These are phyloP conservation scores for Zoroaster sp. DNA, from an alignment of 53 echinoderm and acorn worm genomes.

Conservation along the genomic window DNA sequence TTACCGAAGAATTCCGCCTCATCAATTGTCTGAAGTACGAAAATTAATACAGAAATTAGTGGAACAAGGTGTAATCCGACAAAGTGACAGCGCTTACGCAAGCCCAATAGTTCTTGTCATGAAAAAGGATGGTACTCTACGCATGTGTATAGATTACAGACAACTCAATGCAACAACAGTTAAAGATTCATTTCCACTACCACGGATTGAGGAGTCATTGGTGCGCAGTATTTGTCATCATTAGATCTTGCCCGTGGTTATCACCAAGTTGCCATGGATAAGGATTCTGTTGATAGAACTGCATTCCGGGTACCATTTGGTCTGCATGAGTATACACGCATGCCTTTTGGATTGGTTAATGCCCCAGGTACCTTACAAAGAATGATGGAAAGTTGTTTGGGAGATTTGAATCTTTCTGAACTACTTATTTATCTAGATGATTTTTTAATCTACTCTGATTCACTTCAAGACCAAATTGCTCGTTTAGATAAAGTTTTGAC, in stretches of 20 bases:
- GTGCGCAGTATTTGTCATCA: background rate
- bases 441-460: too few relatives aligned
- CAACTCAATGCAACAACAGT: constrained; percentile 53
- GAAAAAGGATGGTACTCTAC: constrained; percentile 54
- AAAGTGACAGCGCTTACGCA: constrained; percentile 56
- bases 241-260: too few relatives aligned
- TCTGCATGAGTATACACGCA: too few relatives aligned
- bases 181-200: constrained; percentile 60
- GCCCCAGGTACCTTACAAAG: too few relatives aligned
- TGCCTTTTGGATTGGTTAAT: too few relatives aligned
- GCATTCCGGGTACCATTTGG: too few relatives aligned
- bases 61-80: constrained; percentile 20
- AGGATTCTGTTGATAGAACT: too few relatives aligned
- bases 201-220: constrained; percentile 52
- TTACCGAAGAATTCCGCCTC: constrained; percentile 54
- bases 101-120: constrained; percentile 46
- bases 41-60: constrained; percentile 51
- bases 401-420: too few relatives aligned
- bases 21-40: constrained; percentile 42
- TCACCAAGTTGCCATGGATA: constrained; percentile 62
- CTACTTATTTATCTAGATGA: too few relatives aligned
- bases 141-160: constrained; percentile 55
- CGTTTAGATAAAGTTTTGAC: too few relatives aligned
- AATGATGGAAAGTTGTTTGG: too few relatives aligned
- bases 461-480: too few relatives aligned